Evolutionary conservation across 64 coral and sea anemone genomes (phyloP), one percentile per base, ranked within the genome.

Genomic region (Pocillopora damicornis): DNA sequence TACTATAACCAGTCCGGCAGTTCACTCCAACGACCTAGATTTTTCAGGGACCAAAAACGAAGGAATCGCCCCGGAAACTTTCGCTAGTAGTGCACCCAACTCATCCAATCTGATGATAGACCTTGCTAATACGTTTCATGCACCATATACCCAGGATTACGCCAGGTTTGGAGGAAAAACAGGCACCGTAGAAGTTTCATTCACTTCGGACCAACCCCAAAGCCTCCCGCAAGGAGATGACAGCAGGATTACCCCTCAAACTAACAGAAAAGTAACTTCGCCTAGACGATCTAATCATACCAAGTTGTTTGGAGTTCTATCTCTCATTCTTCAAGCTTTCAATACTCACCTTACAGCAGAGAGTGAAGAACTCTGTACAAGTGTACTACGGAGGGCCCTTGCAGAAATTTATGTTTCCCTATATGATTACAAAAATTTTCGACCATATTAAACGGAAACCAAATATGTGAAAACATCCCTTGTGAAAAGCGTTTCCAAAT

Each of bases 311-410:
- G 35, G 62, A 37, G 45, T 83, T 51, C 36, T 83, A 17, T 66
- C 62, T 56, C 63, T 68, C 13, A 83, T 83, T 4, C 61, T 83
- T 11, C 80, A 83, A 12, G 80, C 80, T 63, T 68, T 83, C 45
- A 63, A 68, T 36, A 45, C 9, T 13, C 61, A 61, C 1, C 15
- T 67, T 14, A 83, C 80, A 42, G 17, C 15, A 68, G 62, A 68
- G 9, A 61, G 65, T 56, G 80, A 83, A 37, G 80, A 83, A 83
- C 17, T 35, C 23, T 83, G 68, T 45, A 17, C 18, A 42, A 4
- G 61, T 45, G 80, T 37, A 9, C 16, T 83, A 13, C 13, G 56
- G 17, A 63, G 63, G 45, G 80, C 80, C 42, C 62, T 83, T 0
- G 10, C 1, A 9, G 61, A 83, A 1, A 83, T 83, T 18, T 61